Evolutionary conservation across 2,797 vertebrate species (phyloP), one percentile per base, ranked within the genome.

Genomic region (Antrozous pallidus): DNA sequence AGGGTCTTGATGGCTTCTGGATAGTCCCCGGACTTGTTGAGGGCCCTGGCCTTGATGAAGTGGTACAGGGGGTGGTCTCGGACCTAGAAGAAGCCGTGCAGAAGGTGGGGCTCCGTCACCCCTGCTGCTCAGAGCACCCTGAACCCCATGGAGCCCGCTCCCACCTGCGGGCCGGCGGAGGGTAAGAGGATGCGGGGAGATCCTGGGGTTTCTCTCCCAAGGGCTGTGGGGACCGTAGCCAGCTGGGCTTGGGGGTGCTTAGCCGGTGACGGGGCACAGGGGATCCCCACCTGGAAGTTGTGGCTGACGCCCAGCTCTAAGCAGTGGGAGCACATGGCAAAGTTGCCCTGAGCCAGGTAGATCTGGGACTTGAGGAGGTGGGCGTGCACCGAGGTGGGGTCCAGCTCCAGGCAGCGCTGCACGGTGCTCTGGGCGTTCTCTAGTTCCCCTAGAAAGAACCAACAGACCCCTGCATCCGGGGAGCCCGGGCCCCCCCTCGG

Each of bases 301-400:
- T 98, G 96, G 95, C 98, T 98, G 96, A 98, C 95, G 0, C 97
- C 98, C 65, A 97, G 95, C 96, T 98, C 98, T 31, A 98, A 95
- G 49, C 97, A 97, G 88, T 98, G 97, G 45, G 98, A 97, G 51
- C 98, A 98, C 93, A 98, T 97, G 88, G 97, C 95, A 28, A 97
- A 98, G 70, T 98, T 98, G 93, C 96, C 97, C 86, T 97, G 97
- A 31, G 96, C 95, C 70, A 98, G 96, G 91, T 98, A 94, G 91
- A 98, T 93, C 92, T 98, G 98, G 36, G 98, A 95, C 98, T 98
- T 97, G 51, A 99, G 98, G 40, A 99, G 97, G 95, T 98, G 98
- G 33, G 97, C 86, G 0, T 98, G 98, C 0, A 90, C 93, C 1
- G 88, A 98, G 38, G 95, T 95, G 5, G 98, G 97, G 73, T 98